Evolutionary conservation across 2,888 invertebrate genomes (phyloP), one percentile per base, ranked within the genome.

Genomic region (Trichogramma dendrolimi): DNA sequence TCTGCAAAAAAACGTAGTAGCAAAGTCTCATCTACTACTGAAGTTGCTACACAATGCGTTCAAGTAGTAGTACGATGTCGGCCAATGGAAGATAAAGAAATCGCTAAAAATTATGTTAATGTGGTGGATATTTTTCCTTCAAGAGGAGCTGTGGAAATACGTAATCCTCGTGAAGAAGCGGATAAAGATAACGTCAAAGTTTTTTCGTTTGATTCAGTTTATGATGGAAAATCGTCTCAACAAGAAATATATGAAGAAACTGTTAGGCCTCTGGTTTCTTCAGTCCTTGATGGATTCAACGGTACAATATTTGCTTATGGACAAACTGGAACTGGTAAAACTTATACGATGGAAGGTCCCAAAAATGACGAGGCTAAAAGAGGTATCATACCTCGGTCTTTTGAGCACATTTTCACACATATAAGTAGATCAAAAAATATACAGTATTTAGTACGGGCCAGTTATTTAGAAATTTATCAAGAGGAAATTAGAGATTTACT

Each of bases 221-320:
- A 97, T 82, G 96, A 96, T 82, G 86, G 86, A 83, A 83, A 84
- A 84, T 92, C 96, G 1, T 88, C 88, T 70, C 98, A 99, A 78
- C 89, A 90, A 74, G 92, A 92, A 69, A 82, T 99, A 40, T 99
- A 98, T 82, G 95, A 96, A 79, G 96, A 98, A 80, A 94, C 95
- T 68, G 96, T 98, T 60, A 87, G 94, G 54, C 95, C 96, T 0
- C 81, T 99, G 71, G 95, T 99, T 38, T 89, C 95, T 67, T 95
- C 95, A 1, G 98, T 98, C 5, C 84, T 99, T 65, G 91, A 94
- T 75, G 99, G 99, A 2, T 99, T 97, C 81, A 99, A 99, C 81
- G 97, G 98, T 10, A 99, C 98, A 71, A 96, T 99, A 70, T 98
- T 99, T 83, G 99, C 98, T 1, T 99, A 99, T 80, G 99, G 98